Base-by-base conservation (phyloP, 2,113 vertebrate species). In the Electrona antarctica region DNA sequence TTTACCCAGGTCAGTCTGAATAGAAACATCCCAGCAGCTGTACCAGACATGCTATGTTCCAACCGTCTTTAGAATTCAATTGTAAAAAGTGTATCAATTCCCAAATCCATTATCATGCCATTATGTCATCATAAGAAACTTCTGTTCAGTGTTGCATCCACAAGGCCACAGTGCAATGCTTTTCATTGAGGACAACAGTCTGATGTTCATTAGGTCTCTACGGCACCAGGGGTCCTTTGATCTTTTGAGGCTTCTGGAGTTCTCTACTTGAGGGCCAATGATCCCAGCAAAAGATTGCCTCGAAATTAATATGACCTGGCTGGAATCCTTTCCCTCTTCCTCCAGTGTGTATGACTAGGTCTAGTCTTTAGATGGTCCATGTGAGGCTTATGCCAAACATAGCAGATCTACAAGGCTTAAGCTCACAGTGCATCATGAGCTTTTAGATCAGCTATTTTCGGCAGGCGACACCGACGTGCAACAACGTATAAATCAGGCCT, bases 311-410 rank as follows among this genome's bases (percentile, higher is more conserved):
- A 15, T 29, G 33, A 28, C 69, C 67, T 4, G 13, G 60, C 67
- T 4, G 13, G 60, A 11, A 59, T 59, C 28, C 33, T 45, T 61
- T 61, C 10, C 3, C 41, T 61, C 21, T 49, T 64, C 62, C 46
- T 76, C 57, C 74, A 69, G 77, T 85, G 80, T 78, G 9, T 45
- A 29, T 13, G 60, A 76, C 69, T 77, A 10, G 7, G 3, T 0
- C 29, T n/a, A 63, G 60, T 70, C 14, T 14, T 13, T 6, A 52
- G 3, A 52, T 8, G 29, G 63, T 28, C 60, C 10, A 49, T 0
- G n/a, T 62, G 67, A 48, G 57, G 68, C 11, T 60, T 4, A 41
- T 41, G 33, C 33, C 33, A 41, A 41, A 41, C 3, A 41, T 41
- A 41, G 33, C 33, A 41, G 33, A 41, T 41, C 33, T 41, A 41